Conservation (phyloP, 2,113 vertebrate species). For the Gymnocephalus cernua region DNA sequence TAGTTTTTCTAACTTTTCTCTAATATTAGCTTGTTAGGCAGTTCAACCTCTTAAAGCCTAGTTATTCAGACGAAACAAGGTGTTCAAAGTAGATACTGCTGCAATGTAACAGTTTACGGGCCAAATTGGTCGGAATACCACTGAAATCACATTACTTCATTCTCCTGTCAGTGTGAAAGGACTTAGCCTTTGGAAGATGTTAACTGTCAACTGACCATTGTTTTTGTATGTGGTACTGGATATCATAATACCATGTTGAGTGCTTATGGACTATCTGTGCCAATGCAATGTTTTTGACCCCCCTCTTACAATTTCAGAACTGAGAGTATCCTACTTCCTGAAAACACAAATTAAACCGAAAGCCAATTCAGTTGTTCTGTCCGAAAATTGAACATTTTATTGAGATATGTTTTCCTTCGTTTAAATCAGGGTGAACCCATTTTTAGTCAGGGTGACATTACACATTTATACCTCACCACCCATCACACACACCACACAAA, state of each 20-base stretch:
- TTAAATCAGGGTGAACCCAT: neutral
- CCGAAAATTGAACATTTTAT: too few relatives aligned
- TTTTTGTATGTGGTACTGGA: neutral
- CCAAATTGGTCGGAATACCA: neutral
- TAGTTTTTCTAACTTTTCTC: neutral
- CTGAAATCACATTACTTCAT: neutral
- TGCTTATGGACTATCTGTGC: neutral
- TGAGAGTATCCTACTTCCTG: neutral
- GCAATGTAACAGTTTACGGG: neutral
- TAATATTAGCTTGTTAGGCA: neutral
- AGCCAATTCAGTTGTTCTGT: neutral
- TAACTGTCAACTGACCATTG: constrained; percentile 20
- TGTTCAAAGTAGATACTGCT: neutral
- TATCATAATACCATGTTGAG: neutral
- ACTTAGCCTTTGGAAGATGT: neutral
- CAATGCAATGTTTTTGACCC: neutral
- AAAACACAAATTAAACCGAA: neutral
- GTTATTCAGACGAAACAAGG: neutral
- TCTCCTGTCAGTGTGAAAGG: neutral
- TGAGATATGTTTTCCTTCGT: neutral
- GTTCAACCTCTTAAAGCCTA: neutral
- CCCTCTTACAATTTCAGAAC: neutral
- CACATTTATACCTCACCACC: constrained; percentile 2
- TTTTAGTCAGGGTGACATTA: constrained; percentile 2
- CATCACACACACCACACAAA: constrained; percentile 13